Evolutionary conservation across 2,113 vertebrate genomes (phyloP), one percentile per base, ranked within the genome.

Genomic region (Pelecanus crispus): DNA sequence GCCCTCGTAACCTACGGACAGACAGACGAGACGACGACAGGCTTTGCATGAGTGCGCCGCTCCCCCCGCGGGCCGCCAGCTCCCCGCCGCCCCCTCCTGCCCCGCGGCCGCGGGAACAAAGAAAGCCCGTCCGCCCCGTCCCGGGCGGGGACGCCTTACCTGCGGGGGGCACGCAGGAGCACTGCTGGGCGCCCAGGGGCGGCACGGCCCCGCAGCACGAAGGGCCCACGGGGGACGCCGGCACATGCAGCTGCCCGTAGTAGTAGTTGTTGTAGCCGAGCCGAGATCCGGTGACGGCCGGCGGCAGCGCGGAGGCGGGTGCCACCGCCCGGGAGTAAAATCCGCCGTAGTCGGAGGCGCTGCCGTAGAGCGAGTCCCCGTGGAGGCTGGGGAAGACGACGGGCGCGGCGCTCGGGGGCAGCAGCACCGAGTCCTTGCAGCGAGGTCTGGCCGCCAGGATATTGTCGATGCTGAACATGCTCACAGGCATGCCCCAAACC

Each of bases 381-480:
- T 97, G 97, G 71, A 99, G 98, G 75, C 97, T 94, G 89, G 98
- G 98, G 94, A 99, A 99, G 75, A 99, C 97, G 88, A 99, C 97
- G 67, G 99, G 98, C 32, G 97, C 96, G 59, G 97, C 98, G 98
- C 98, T 98, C 88, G 98, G 98, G 95, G 98, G 98, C 90, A 99
- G 98, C 96, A 99, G 96, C 94, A 98, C 98, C 94, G 99, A 98
- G 96, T 99, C 99, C 97, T 99, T 99, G 96, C 99, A 99, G 98
- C 98, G 99, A 97, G 99, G 99, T 97, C 99, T 98, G 70, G 98
- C 99, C 96, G 99, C 99, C 98, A 99, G 98, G 97, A 99, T 99
- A 95, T 99, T 99, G 98, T 99, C 99, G 97, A 99, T 99, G 98
- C 99, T 99, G 98, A 99, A 99, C 99, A 99, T 99, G 98, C 98